These are phyloP conservation scores for Polydrusus pterygomalis DNA, from an alignment of 2,888 invertebrate genomes.

Conservation along the genomic window DNA sequence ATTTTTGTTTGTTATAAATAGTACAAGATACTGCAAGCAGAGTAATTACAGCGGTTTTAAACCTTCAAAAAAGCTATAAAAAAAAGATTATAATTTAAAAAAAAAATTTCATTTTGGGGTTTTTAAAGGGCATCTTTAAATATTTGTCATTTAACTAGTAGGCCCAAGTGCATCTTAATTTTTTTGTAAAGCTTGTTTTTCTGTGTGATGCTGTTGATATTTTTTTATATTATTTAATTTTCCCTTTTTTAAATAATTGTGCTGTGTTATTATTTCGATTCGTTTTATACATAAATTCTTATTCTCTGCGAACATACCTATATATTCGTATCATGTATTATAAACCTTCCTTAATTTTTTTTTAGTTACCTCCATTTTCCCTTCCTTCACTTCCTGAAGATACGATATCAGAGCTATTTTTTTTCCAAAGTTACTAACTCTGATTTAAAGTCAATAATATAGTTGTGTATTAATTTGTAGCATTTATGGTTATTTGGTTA, in stretches of 20 bases:
- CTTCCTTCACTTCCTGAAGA: conserved; percentile 50
- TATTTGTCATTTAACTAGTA: conserved; percentile 33
- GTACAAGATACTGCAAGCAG: no score
- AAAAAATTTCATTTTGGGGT: no score
- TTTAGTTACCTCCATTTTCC: conserved; percentile 34
- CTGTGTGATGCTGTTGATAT: conserved; percentile 38
- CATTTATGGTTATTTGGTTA: conserved; percentile 12
- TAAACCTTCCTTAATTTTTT: background rate
- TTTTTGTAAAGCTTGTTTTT: conserved; percentile 40
- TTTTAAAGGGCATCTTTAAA: background rate
- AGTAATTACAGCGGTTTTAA: no score
- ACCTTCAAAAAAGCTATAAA: no score
- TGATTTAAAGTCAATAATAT: conserved; percentile 35
- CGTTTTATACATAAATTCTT: background rate
- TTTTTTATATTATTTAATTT: conserved; percentile 10
- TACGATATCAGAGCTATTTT: conserved; percentile 66
- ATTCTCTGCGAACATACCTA: no score
- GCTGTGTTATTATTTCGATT: conserved; percentile 26
- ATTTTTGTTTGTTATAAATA: no score
- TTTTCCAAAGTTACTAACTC: conserved; percentile 55
- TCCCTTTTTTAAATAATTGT: conserved; percentile 6
- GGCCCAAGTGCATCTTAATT: conserved; percentile 20
- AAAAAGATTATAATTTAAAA: no score
- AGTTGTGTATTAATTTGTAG: background rate
- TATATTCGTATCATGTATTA: background rate